These are phyloP conservation scores for Hippocampus abdominalis DNA, from an alignment of 2,113 vertebrate species.

Conservation along the genomic window DNA sequence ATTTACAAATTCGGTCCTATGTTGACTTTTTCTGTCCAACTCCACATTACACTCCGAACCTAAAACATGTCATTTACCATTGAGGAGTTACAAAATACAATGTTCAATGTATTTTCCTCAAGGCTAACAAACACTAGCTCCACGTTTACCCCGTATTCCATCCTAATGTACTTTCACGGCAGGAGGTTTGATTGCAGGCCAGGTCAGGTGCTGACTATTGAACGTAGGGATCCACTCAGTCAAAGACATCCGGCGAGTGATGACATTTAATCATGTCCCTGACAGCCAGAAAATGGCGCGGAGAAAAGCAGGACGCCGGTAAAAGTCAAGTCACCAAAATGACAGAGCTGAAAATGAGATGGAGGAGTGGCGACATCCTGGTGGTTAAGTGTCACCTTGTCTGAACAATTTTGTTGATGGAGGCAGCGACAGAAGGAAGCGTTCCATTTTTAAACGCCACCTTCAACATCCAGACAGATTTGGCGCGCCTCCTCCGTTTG, in stretches of 20 bases:
- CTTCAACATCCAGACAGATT: not conserved
- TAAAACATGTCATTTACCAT: not conserved
- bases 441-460: not conserved
- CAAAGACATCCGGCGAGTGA: constrained; percentile 40
- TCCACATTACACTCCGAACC: not conserved
- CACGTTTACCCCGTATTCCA: not conserved
- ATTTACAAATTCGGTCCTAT: no score
- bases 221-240: not conserved
- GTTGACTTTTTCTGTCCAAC: not conserved
- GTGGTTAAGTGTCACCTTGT: not conserved
- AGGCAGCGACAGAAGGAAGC: not conserved
- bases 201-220: not conserved
- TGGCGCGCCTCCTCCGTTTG: not conserved
- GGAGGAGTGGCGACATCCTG: not conserved
- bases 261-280: constrained; percentile 15
- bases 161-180: not conserved
- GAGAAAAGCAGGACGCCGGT: constrained; percentile 24
- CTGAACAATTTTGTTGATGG: constrained; percentile 1
- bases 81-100: not conserved
- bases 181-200: not conserved
- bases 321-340: constrained; percentile 15
- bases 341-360: constrained; percentile 1
- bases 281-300: constrained; percentile 7
- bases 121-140: not conserved
- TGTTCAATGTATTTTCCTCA: not conserved